Conservation (phyloP, 1,140 invertebrate genomes). For the Drosophila sturtevanti region DNA sequence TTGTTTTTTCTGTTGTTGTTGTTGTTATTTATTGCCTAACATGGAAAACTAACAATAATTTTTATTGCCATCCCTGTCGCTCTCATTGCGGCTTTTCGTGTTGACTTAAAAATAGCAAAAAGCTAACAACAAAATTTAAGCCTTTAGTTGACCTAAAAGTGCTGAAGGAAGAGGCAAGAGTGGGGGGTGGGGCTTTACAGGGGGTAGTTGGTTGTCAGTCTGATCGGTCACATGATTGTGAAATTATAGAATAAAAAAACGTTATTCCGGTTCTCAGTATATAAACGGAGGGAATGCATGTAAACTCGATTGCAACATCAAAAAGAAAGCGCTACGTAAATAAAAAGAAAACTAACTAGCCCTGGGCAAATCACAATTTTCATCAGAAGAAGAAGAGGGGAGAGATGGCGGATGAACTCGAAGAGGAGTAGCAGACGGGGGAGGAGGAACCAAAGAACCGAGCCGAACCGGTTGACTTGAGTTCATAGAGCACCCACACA, state of each 20-base stretch:
- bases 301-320: slow-evolving; percentile 69
- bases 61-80: neutral
- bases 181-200: too few species aligned
- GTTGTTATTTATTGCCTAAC: neutral
- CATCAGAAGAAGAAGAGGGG: neutral
- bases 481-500: slow-evolving; percentile 54
- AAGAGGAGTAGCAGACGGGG: slow-evolving; percentile 20
- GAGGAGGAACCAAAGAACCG: slow-evolving; percentile 27
- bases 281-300: slow-evolving; percentile 12
- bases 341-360: slow-evolving; percentile 35
- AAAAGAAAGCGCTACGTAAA: slow-evolving; percentile 48
- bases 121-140: neutral
- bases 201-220: neutral
- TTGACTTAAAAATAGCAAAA: slow-evolving; percentile 24
- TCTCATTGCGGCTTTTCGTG: slow-evolving; percentile 28
- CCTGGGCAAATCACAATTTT: slow-evolving; percentile 37
- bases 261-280: slow-evolving; percentile 58
- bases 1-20: slow-evolving; percentile 36
- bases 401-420: neutral
- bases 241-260: slow-evolving; percentile 38
- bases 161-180: neutral
- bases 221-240: slow-evolving; percentile 11
- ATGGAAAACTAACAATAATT: slow-evolving; percentile 16
- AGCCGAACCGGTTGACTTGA: slow-evolving; percentile 53
- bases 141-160: neutral